Evolutionary conservation across 2,797 vertebrate species (phyloP).

Genomic region (Huso huso): DNA sequence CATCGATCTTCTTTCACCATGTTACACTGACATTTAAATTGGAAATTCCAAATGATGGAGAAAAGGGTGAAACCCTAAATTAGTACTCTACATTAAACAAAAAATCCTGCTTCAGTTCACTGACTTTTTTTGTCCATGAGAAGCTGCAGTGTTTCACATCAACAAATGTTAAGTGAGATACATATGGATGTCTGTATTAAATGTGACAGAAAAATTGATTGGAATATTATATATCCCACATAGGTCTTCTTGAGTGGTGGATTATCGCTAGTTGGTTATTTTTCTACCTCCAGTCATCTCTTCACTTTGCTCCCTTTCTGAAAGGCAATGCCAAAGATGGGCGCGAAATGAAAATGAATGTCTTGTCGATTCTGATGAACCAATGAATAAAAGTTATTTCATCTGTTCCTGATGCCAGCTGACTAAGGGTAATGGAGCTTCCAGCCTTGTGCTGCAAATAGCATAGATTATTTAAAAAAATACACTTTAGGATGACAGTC

Average conservation of each 20-base stretch:
- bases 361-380: constrained; percentile 15
- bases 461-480: constrained; percentile 25
- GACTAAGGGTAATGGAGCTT: constrained; percentile 19
- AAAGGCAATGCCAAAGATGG: constrained; percentile 10
- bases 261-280: constrained; percentile 22
- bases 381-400: constrained; percentile 19
- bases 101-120: too few relatives aligned
- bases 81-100: too few relatives aligned
- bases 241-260: constrained; percentile 14
- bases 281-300: constrained; percentile 7
- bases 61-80: too few relatives aligned
- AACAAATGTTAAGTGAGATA: constrained; percentile 22
- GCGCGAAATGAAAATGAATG: constrained; percentile 10
- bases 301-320: background rate
- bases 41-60: too few relatives aligned
- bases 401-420: constrained; percentile 26
- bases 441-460: constrained; percentile 24
- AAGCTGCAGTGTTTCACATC: constrained; percentile 14
- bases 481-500: constrained; percentile 28
- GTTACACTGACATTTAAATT: too few relatives aligned
- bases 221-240: constrained; percentile 13
- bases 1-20: too few relatives aligned
- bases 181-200: constrained; percentile 19
- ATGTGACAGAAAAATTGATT: constrained; percentile 20
- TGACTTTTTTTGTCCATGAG: constrained; percentile 8